These are phyloP conservation scores for Cyprinella venusta DNA, from an alignment of 2,797 vertebrate genomes.

Conservation along the genomic window DNA sequence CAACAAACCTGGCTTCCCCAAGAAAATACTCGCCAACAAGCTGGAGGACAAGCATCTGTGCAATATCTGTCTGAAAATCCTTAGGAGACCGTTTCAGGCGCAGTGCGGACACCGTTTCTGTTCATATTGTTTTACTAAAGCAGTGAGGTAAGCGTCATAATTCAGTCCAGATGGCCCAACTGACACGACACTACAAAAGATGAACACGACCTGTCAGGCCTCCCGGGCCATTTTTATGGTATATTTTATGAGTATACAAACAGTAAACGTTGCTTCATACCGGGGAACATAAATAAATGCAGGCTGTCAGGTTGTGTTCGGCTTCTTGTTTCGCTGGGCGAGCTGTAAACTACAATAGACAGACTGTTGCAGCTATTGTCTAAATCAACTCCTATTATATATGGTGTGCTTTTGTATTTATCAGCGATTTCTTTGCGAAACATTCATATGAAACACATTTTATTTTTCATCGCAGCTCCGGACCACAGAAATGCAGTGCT, in stretches of 20 bases:
- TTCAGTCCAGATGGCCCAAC: conserved; percentile 39
- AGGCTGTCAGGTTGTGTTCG: conserved; percentile 35
- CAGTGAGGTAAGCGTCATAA: conserved; percentile 85
- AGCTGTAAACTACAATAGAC: conserved; percentile 29
- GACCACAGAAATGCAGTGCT: conserved; percentile 91
- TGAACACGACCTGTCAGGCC: conserved; percentile 31
- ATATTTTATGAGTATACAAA: conserved; percentile 10
- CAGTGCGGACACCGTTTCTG: conserved; percentile 97
- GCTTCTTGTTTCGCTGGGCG: conserved; percentile 16
- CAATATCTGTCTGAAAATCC: conserved; percentile 89
- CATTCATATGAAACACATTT: neutral
- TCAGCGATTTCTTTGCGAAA: neutral
- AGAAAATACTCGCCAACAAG: conserved; percentile 87
- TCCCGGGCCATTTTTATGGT: conserved; percentile 1
- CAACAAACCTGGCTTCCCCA: conserved; percentile 92
- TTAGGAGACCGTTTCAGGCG: conserved; percentile 90
- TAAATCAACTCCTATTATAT: neutral
- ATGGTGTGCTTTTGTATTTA: neutral
- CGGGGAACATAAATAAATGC: conserved; percentile 38
- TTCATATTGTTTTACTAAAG: conserved; percentile 88
- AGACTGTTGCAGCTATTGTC: conserved; percentile 36
- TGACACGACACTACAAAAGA: conserved; percentile 44
- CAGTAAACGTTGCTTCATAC: conserved; percentile 16
- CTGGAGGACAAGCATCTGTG: conserved; percentile 95
- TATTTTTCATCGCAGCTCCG: conserved; percentile 76